These are phyloP conservation scores for Eudemis profundana DNA, from an alignment of 2,888 invertebrate species.

Conservation along the genomic window DNA sequence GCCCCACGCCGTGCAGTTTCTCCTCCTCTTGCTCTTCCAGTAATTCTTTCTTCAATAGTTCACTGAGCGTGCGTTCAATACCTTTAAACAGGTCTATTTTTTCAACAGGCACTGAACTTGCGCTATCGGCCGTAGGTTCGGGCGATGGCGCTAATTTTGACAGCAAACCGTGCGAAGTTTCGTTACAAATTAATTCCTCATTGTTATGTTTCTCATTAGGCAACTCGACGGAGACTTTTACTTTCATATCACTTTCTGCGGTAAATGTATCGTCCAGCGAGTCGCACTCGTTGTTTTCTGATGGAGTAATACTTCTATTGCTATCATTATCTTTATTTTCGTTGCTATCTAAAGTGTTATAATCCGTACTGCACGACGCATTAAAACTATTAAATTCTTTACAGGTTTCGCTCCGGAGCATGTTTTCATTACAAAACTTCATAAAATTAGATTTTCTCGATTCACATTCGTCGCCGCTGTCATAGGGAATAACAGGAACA, in stretches of 20 bases:
- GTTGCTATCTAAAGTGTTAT: constrained; percentile 67
- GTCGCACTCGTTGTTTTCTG: constrained; percentile 71
- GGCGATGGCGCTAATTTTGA: constrained; percentile 71
- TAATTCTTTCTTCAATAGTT: constrained; percentile 84
- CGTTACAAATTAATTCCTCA: constrained; percentile 56
- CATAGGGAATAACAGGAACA: constrained; percentile 65
- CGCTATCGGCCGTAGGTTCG: constrained; percentile 62
- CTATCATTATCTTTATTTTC: constrained; percentile 61
- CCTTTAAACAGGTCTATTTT: constrained; percentile 83
- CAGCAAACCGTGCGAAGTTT: constrained; percentile 58
- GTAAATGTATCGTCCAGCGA: constrained; percentile 66
- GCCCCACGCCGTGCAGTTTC: constrained; percentile 77
- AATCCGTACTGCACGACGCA: constrained; percentile 68
- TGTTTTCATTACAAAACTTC: constrained; percentile 75
- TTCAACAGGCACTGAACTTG: constrained; percentile 61
- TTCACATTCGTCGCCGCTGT: constrained; percentile 60
- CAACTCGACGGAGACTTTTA: constrained; percentile 71
- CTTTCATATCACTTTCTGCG: constrained; percentile 68
- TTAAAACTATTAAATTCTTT: constrained; percentile 79
- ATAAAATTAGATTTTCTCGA: constrained; percentile 62
- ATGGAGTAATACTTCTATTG: constrained; percentile 67
- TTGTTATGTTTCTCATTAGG: constrained; percentile 61
- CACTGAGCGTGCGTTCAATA: constrained; percentile 83
- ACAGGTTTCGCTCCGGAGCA: constrained; percentile 79
- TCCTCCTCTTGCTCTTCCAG: constrained; percentile 78